These are phyloP conservation scores for Masticophis lateralis DNA, from an alignment of 2,797 vertebrate species.

Conservation along the genomic window DNA sequence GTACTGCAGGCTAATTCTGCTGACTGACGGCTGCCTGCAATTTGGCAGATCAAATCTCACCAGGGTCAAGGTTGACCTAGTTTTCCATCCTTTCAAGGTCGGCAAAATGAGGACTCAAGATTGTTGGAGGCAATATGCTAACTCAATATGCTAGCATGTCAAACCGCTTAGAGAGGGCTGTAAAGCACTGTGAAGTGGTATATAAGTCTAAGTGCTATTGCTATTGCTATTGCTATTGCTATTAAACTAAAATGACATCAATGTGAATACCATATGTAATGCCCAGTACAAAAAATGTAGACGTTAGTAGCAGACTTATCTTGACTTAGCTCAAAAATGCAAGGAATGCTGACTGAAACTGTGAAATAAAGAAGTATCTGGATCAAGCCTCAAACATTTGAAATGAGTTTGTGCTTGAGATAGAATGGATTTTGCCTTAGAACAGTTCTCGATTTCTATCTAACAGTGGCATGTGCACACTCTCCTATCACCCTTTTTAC, in stretches of 20 bases:
- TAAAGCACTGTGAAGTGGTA: no score
- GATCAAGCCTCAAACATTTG: background rate
- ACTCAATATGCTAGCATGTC: no score
- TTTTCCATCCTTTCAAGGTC: no score
- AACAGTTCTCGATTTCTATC: background rate
- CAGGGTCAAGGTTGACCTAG: no score
- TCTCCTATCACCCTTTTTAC: background rate
- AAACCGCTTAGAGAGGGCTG: no score
- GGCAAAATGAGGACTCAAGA: no score
- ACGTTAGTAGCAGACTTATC: background rate
- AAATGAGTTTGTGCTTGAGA: background rate
- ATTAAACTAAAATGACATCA: background rate
- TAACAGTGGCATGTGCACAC: background rate
- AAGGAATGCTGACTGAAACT: background rate
- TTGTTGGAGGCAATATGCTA: no score
- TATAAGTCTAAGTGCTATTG: no score
- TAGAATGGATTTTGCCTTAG: background rate
- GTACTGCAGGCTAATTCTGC: no score
- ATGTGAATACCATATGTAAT: background rate
- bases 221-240: no score
- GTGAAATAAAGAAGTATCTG: background rate
- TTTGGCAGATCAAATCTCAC: no score
- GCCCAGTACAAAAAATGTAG: background rate
- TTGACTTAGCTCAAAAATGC: background rate
- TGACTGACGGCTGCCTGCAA: no score